These are phyloP conservation scores for Diplazon laetatorius DNA, from an alignment of 2,888 invertebrate genomes.

Conservation along the genomic window DNA sequence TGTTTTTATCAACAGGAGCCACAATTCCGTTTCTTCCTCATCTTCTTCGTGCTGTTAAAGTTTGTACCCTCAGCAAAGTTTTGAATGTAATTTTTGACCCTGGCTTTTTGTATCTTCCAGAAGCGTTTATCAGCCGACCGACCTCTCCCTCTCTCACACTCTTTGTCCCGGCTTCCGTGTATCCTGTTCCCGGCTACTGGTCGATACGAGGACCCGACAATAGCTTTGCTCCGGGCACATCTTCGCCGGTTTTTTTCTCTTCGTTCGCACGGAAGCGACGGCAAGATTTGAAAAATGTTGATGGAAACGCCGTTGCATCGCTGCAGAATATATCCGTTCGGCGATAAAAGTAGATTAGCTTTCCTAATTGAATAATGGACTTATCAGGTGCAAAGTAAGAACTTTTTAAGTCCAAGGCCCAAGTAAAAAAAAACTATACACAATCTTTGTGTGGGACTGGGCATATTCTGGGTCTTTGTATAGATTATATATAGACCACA, in stretches of 20 bases:
- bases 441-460: too few species aligned
- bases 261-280: constrained; percentile 25
- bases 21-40: constrained; percentile 20
- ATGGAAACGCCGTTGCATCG: constrained; percentile 1
- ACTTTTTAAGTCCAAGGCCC: too few species aligned
- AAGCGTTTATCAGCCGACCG: constrained; percentile 56
- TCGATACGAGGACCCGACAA: constrained; percentile 54
- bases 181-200: constrained; percentile 36
- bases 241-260: constrained; percentile 40
- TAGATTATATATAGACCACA: too few species aligned
- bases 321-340: not conserved
- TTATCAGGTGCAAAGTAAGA: too few species aligned
- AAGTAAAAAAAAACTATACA: too few species aligned
- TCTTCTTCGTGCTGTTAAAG: constrained; percentile 54
- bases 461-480: too few species aligned
- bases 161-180: constrained; percentile 30
- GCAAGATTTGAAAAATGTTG: constrained; percentile 42
- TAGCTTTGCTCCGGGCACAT: constrained; percentile 48
- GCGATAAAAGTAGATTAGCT: too few species aligned
- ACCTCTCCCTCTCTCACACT: constrained; percentile 52
- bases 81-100: constrained; percentile 74
- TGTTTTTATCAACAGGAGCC: constrained; percentile 57
- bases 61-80: constrained; percentile 74
- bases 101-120: constrained; percentile 56
- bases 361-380: too few species aligned